These are phyloP conservation scores for Nesoenas mayeri DNA, from an alignment of 2,113 vertebrate species.

Conservation along the genomic window DNA sequence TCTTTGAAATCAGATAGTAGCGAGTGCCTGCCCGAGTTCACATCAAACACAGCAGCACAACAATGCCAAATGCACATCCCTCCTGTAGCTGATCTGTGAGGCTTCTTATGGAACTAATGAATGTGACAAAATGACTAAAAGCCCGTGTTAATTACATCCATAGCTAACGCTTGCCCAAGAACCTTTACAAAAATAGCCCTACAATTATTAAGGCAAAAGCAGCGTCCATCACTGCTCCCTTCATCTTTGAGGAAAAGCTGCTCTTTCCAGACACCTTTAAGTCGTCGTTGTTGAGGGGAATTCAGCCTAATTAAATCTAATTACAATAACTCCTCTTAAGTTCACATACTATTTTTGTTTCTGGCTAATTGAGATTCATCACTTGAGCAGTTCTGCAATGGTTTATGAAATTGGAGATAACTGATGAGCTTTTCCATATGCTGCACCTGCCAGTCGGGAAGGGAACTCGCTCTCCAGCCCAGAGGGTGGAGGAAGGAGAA, in stretches of 20 bases:
- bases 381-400: not conserved
- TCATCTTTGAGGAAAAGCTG: not conserved
- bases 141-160: not conserved
- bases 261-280: not conserved
- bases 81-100: not conserved
- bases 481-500: not conserved
- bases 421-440: not conserved
- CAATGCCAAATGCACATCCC: not conserved
- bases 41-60: not conserved
- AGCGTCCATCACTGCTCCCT: not conserved
- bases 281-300: not conserved
- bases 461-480: not conserved
- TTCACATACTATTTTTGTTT: not conserved
- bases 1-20: slow-evolving; percentile 29
- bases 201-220: not conserved
- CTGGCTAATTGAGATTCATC: not conserved
- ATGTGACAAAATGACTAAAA: slow-evolving; percentile 4
- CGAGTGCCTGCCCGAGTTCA: not conserved
- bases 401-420: not conserved
- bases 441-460: not conserved
- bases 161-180: not conserved
- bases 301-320: not conserved
- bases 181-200: not conserved
- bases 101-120: not conserved
- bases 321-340: not conserved